These are phyloP conservation scores for Pammene aurita DNA, from an alignment of 2,888 invertebrate species.

Conservation along the genomic window DNA sequence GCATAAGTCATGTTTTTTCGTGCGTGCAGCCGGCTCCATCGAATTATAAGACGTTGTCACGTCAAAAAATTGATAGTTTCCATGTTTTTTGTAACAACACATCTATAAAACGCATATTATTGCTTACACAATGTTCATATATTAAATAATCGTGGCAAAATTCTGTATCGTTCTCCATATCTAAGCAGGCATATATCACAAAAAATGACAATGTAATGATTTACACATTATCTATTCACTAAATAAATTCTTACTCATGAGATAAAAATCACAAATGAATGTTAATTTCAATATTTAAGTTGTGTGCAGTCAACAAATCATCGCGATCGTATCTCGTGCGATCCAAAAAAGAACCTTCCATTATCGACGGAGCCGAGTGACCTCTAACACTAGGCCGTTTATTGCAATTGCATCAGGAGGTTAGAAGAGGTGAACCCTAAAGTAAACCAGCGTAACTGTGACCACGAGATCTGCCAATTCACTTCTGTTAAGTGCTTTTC, in stretches of 20 bases:
- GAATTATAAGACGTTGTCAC: too few species aligned
- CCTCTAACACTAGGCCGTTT: slow-evolving; percentile 67
- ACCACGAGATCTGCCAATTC: neutral
- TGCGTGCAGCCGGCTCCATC: too few species aligned
- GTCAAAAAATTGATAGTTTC: too few species aligned
- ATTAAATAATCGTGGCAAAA: slow-evolving; percentile 18
- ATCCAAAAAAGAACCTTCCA: slow-evolving; percentile 73
- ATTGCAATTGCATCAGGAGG: neutral
- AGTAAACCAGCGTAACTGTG: neutral
- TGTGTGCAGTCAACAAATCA: slow-evolving; percentile 80
- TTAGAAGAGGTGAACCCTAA: neutral
- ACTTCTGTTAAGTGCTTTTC: too few species aligned
- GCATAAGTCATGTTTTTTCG: too few species aligned
- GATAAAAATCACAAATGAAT: slow-evolving; percentile 78
- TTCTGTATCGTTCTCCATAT: slow-evolving; percentile 12
- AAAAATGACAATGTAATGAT: slow-evolving; percentile 41
- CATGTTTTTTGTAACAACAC: too few species aligned
- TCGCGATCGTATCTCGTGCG: slow-evolving; percentile 77
- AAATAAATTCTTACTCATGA: slow-evolving; percentile 53
- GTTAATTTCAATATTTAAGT: slow-evolving; percentile 81
- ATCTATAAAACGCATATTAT: neutral
- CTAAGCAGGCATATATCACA: slow-evolving; percentile 25
- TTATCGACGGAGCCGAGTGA: slow-evolving; percentile 70
- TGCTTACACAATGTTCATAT: neutral
- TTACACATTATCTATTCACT: slow-evolving; percentile 46